phyloP scores from a whole-genome alignment of 2,113 vertebrate genomes.

The Pristiophorus japonicus region DNA sequence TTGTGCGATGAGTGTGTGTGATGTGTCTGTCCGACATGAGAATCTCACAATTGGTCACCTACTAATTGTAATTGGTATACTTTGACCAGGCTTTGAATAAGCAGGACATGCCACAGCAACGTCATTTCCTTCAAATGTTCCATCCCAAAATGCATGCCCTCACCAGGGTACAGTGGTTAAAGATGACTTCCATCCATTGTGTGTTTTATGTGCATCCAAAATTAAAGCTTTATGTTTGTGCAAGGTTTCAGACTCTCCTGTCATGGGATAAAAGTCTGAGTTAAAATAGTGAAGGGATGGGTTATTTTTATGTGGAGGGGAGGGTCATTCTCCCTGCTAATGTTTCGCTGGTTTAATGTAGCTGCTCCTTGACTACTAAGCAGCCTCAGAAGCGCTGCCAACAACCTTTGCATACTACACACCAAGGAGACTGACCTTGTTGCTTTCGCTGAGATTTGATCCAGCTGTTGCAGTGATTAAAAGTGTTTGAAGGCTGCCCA shows the following conservation, averaged over 20 bases:
- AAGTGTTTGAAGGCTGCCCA: conserved; percentile 35
- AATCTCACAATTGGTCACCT: background rate
- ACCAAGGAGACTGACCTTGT: conserved; percentile 19
- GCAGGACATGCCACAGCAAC: background rate
- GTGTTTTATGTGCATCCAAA: background rate
- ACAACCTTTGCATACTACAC: conserved; percentile 7
- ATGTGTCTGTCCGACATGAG: background rate
- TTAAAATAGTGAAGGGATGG: background rate
- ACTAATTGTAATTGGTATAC: background rate
- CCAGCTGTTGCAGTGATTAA: conserved; percentile 29
- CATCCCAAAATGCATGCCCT: background rate
- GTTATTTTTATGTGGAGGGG: background rate
- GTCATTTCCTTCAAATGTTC: background rate
- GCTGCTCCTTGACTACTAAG: background rate
- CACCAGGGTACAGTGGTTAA: background rate
- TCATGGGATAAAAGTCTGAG: background rate
- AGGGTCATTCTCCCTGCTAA: background rate
- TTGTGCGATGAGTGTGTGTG: too few species aligned
- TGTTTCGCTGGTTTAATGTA: background rate
- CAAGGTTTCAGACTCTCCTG: background rate
- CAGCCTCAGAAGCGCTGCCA: conserved; percentile 11
- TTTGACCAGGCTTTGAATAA: background rate
- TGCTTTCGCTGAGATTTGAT: conserved; percentile 11
- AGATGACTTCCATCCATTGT: background rate
- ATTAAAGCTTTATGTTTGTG: background rate